These are phyloP conservation scores for Chloropsis cyanopogon DNA, from an alignment of 2,113 vertebrate species.

Conservation along the genomic window DNA sequence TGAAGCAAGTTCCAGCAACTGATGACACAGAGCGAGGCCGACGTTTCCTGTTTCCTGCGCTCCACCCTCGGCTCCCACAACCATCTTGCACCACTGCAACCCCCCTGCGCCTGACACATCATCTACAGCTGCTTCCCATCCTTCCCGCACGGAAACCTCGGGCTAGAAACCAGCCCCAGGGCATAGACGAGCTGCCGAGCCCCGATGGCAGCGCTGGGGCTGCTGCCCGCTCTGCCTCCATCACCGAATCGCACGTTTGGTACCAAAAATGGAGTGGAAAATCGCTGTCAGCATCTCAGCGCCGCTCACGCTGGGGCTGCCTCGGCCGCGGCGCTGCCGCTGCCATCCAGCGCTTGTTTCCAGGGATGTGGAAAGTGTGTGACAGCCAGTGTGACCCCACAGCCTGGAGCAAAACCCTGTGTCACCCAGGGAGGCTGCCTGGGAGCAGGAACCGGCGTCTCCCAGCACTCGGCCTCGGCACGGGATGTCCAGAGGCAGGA, in stretches of 20 bases:
- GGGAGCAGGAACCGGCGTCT: not conserved
- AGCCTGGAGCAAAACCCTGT: not conserved
- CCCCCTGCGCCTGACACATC: not conserved
- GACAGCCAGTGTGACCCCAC: not conserved
- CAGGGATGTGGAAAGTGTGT: not conserved
- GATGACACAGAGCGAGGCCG: not conserved
- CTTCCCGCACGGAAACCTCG: not conserved
- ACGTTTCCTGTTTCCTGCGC: conserved; percentile 44
- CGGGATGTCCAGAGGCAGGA: not conserved
- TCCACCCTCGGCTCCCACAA: conserved; percentile 50
- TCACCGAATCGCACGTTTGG: not conserved
- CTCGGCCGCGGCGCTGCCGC: not conserved
- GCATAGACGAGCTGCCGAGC: not conserved
- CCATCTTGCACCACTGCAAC: not conserved
- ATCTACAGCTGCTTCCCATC: not conserved
- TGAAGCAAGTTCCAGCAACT: not conserved
- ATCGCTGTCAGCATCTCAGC: not conserved
- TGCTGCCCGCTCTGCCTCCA: not conserved
- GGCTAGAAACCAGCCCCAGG: not conserved
- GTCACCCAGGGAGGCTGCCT: not conserved
- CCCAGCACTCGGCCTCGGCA: not conserved
- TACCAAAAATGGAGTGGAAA: conserved; percentile 62
- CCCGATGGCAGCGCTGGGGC: not conserved
- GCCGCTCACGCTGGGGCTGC: not conserved
- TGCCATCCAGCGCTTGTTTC: not conserved